phyloP scores from a whole-genome alignment of 2,797 vertebrate species.

The Pangasius larnaudii region DNA sequence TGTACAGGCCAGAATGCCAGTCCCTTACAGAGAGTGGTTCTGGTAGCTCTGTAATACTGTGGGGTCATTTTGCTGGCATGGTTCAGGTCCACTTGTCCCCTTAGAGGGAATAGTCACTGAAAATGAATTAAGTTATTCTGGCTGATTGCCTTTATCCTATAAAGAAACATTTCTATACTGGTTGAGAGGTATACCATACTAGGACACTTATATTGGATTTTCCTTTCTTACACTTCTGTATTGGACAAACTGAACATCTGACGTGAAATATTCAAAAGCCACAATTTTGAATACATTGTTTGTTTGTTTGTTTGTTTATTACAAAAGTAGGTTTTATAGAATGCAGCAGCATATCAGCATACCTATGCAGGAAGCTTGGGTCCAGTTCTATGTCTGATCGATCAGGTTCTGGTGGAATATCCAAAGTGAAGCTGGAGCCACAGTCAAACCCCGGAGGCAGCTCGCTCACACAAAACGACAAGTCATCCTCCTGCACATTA shows the following conservation, averaged over 20 bases:
- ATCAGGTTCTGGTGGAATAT: slow-evolving; percentile 85
- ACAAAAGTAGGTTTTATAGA: background rate
- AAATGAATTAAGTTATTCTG: background rate
- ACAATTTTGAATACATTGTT: no score
- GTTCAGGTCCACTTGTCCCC: background rate
- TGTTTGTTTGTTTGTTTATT: background rate
- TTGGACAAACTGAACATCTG: background rate
- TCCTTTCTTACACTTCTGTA: background rate
- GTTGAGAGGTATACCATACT: background rate
- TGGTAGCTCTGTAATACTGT: background rate
- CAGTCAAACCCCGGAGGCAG: slow-evolving; percentile 89
- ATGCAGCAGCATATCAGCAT: slow-evolving; percentile 20
- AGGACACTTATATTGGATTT: background rate
- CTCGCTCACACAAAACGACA: slow-evolving; percentile 87
- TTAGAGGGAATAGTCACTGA: background rate
- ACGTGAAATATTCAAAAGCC: background rate
- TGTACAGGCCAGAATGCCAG: background rate
- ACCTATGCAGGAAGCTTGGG: slow-evolving; percentile 76
- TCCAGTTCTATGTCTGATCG: slow-evolving; percentile 73
- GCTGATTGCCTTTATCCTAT: background rate
- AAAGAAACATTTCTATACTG: background rate
- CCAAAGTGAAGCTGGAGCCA: slow-evolving; percentile 90
- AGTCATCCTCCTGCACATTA: slow-evolving; percentile 87
- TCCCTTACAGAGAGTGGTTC: background rate
- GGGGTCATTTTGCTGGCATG: background rate